Percentiles rank a stretch among this genome's conserved stretches.
Conservation (phyloP, 1,140 invertebrate species). For the Eciton burchellii region DNA sequence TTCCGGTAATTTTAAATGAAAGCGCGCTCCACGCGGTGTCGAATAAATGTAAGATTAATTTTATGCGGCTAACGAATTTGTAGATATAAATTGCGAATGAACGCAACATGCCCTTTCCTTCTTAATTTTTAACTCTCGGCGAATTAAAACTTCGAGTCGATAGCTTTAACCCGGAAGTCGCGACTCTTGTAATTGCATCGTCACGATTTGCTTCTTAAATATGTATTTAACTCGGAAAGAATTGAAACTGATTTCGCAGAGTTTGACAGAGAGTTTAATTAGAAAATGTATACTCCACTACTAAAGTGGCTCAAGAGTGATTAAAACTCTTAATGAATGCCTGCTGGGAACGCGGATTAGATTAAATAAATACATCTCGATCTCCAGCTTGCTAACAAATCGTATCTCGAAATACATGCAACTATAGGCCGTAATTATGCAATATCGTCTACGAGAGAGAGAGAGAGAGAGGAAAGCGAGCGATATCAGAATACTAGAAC, state of each 20-base stretch:
- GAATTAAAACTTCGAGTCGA: constrained; percentile 24
- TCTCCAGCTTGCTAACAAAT: constrained; percentile 7
- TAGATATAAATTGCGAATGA: neutral
- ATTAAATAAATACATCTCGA: constrained; percentile 44
- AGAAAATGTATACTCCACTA: constrained; percentile 51
- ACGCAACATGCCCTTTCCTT: neutral
- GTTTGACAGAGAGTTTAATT: constrained; percentile 51
- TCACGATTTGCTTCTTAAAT: constrained; percentile 40
- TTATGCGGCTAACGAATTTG: neutral
- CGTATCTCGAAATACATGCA: constrained; percentile 18
- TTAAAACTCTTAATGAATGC: constrained; percentile 55
- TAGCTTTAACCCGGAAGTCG: constrained; percentile 29
- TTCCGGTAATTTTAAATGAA: no score
- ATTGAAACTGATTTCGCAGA: constrained; percentile 42
- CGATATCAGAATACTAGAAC: constrained; percentile 12
- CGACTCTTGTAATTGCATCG: constrained; percentile 26
- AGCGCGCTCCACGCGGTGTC: no score
- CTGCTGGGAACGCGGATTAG: constrained; percentile 23
- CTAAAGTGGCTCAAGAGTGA: constrained; percentile 27
- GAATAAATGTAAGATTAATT: neutral
- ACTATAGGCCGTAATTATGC: constrained; percentile 20
- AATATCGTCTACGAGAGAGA: neutral
- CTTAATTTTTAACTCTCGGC: neutral
- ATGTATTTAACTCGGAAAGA: constrained; percentile 45
- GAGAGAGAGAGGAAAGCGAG: no score